Base-by-base conservation (phyloP, 2,113 vertebrate genomes). In the Daubentonia madagascariensis region DNA sequence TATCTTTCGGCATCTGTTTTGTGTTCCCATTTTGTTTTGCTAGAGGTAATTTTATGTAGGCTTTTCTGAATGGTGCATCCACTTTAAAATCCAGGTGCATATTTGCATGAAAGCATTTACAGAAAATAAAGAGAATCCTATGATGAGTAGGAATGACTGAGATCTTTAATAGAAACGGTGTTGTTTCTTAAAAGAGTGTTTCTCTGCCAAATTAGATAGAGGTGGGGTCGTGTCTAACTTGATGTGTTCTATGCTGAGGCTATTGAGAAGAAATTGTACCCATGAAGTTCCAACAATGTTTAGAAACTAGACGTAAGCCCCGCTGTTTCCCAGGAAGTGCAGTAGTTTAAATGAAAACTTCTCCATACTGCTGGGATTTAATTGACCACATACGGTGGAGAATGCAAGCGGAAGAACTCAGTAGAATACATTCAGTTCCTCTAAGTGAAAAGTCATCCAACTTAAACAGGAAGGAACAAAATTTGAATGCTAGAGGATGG, bases 331-430 rank as follows among this genome's bases (percentile, higher is more conserved):
- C 90, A 81, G 95, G 97, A 81, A 96, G 94, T 87, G 79, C 45
- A 40, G 72, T 87, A 5, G 25, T 94, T 96, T 80, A 83, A 83
- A 52, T 68, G 96, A 93, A 92, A 85, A 70, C 9, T 61, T 48
- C 32, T 91, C 79, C n/a, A 32, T 88, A 67, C 80, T 81, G 75
- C 92, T 92, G 96, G 75, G 92, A 85, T 86, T 96, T 98, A 97
- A 97, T 91, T 94, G 92, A 98, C 94, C 94, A 92, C 97, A 97
- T 80, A 68, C 91, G 97, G 92, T 18, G 48, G 87, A 75, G 97
- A 81, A 81, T 37, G 32, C 18, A 32, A 50, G 22, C n/a, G 52
- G 45, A 97, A 88, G 67, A 80, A 37, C 65, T 85, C 75, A 5
- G 78, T 14, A 16, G 94, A 95, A 96, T 90, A 85, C 59, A 52